These are phyloP conservation scores for Marronus borbonicus DNA, from an alignment of 2,888 invertebrate genomes.

Conservation along the genomic window DNA sequence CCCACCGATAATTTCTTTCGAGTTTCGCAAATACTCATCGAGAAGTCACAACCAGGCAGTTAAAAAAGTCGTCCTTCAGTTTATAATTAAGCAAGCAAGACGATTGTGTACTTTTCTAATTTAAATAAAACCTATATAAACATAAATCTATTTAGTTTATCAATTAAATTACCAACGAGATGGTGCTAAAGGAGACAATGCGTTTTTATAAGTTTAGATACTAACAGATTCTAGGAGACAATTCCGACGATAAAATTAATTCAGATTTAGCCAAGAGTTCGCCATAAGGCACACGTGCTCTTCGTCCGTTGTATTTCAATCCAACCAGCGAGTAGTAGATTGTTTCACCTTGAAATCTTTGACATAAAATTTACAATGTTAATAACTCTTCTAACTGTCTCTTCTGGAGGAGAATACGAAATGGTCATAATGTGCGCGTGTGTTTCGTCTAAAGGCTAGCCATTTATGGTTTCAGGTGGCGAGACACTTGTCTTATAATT, in stretches of 20 bases:
- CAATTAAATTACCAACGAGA: neutral
- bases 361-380: neutral
- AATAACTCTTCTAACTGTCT: neutral
- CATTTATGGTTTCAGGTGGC: conserved; percentile 1
- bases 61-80: neutral
- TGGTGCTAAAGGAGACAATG: too few species aligned
- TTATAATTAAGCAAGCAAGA: neutral
- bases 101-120: neutral
- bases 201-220: too few species aligned
- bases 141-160: neutral
- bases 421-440: neutral
- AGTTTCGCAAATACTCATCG: too few species aligned
- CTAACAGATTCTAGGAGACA: too few species aligned
- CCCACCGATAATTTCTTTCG: too few species aligned
- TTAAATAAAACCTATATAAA: conserved; percentile 5
- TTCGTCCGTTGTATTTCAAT: too few species aligned
- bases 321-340: too few species aligned
- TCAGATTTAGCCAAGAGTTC: too few species aligned
- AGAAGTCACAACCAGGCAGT: too few species aligned
- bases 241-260: too few species aligned
- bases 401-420: neutral
- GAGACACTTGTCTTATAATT: neutral
- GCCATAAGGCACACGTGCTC: too few species aligned
- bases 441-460: neutral
- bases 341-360: neutral